Evolutionary conservation across 2,888 invertebrate genomes (phyloP).

Genomic region (Nemotelus nigrinus): DNA sequence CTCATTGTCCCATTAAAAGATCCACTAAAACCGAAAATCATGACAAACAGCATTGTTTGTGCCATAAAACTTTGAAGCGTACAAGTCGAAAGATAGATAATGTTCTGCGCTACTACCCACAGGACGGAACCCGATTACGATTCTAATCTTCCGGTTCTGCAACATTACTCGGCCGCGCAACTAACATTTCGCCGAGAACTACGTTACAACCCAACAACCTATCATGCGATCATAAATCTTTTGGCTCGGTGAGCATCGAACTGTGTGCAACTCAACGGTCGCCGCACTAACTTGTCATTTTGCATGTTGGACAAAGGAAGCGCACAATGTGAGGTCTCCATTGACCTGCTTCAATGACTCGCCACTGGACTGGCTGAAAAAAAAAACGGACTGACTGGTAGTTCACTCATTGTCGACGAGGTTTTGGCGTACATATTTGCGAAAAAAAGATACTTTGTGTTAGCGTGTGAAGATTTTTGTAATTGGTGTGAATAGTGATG

Average conservation of each 20-base stretch:
- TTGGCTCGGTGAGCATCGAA: background rate
- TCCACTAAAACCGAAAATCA: no score
- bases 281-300: background rate
- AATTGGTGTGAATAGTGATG: background rate
- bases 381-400: no score
- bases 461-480: background rate
- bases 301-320: background rate
- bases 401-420: no score
- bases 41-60: no score
- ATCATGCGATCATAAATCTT: background rate
- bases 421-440: no score
- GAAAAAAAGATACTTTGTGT: background rate
- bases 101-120: no score
- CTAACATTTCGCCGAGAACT: background rate
- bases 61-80: no score
- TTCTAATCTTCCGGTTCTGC: constrained; percentile 1
- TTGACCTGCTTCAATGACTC: background rate
- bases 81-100: no score
- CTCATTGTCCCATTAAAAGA: no score
- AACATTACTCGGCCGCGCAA: background rate
- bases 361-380: background rate
- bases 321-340: background rate
- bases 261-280: background rate
- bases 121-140: background rate
- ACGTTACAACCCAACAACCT: no score